phyloP scores from a whole-genome alignment of 2,113 vertebrate genomes.

The Podarcis raffonei region DNA sequence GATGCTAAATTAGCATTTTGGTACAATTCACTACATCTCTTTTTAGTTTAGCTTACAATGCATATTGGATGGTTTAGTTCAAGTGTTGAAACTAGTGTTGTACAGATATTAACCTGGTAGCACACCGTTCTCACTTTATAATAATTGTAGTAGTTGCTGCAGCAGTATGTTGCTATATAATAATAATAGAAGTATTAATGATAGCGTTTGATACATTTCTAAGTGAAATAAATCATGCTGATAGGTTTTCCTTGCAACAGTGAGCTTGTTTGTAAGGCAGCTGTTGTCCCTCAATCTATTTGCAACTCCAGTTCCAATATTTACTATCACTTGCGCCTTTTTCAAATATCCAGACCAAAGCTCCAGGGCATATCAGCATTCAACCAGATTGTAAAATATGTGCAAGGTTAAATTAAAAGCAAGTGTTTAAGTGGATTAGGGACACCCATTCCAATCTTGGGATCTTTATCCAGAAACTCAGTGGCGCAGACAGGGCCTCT shows the following conservation, averaged over 20 bases:
- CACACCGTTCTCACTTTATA: not conserved
- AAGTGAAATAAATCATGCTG: not conserved
- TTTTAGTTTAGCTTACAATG: not conserved
- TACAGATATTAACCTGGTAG: not conserved
- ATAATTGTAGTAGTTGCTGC: not conserved
- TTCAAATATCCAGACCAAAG: not conserved
- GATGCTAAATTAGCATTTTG: not conserved
- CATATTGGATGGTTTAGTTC: not conserved
- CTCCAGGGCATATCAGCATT: constrained; percentile 22
- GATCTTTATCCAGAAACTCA: constrained; percentile 39
- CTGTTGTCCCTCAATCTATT: not conserved
- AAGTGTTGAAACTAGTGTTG: not conserved
- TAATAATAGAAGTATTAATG: not conserved
- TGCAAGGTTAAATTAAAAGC: constrained; percentile 46
- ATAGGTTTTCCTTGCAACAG: not conserved
- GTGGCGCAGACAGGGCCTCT: constrained; percentile 48
- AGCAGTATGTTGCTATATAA: not conserved
- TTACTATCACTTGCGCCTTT: not conserved
- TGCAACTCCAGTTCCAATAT: not conserved
- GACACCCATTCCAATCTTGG: constrained; percentile 44
- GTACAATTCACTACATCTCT: not conserved
- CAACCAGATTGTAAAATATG: constrained; percentile 19
- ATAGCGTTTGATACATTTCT: not conserved
- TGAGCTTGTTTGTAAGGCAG: not conserved
- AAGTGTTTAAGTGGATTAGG: constrained; percentile 44